Evolutionary conservation across 2,888 invertebrate genomes (phyloP), one percentile per base, ranked within the genome.

Genomic region (Eubasilissa splendida): DNA sequence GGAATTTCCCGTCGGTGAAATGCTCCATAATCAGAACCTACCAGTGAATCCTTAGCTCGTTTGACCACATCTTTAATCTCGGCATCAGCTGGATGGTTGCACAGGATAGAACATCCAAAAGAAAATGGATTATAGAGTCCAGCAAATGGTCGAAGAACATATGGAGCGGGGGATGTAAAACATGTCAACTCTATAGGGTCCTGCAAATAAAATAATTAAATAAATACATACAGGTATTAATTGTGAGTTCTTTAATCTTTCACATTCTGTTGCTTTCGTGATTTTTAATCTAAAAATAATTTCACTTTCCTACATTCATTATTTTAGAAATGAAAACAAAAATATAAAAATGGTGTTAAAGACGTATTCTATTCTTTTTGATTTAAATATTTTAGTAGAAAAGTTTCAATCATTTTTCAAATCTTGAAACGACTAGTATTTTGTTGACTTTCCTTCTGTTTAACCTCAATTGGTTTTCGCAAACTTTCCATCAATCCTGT

Each of bases 111-210:
- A 86, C 96, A 96, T 7, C 93, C 93, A 83, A 93, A 92, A 0
- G 95, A 92, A 87, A 94, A 96, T 0, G 96, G 96, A 88, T 96
- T 96, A 88, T 93, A 96, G 0, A 96, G 90, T 0, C 94, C 95
- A 3, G 96, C 95, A 86, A 95, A 95, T 0, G 96, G 96, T 73
- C 96, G 93, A 63, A 96, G 88, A 80, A 93, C 92, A 81, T 94
- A 94, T 4, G 95, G 95, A 1, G 95, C 95, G 1, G 94, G 94
- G 52, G 90, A 90, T 12, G 93, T 92, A 10, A 93, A 91, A 85
- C 93, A 93, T 86, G 88, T 88, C 82, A 93, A 86, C 78, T 92
- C 89, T 59, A 91, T 83, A 54, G 85, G 85, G 81, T 85, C 86
- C 87, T 89, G 86, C 50, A 84, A 82, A 71, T 60, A 77, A 73